Evolutionary conservation across 2,888 invertebrate species (phyloP), one percentile per base, ranked within the genome.

Genomic region (Mesochorus sp.): DNA sequence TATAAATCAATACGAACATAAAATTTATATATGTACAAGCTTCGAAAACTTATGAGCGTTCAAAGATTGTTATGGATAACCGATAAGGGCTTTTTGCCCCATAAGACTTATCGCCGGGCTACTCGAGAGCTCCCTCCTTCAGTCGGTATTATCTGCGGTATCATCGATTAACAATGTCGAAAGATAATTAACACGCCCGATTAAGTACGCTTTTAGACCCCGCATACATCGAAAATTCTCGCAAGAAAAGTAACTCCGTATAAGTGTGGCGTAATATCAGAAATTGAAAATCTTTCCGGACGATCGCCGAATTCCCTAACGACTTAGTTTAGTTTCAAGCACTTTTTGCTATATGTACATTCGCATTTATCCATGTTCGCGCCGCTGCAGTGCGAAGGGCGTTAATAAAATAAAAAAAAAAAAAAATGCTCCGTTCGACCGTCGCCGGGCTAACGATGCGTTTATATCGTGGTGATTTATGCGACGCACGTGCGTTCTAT

Each of bases 401-500:
- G 67, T 73, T 77, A 19, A 64, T 64, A 44, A 59, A 44, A 51
- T 10, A 57, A 55, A 47, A 57, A 53, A 39, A 42, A 70, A 77
- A 70, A 76, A 77, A 71, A 78, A 79, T 75, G 70, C 76, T 81
- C 73, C 61, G 61, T 68, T 66, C 76, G 59, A 68, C 66, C 77
- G 77, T 78, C 74, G 80, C 79, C 67, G 64, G 80, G 81, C 83
- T 83, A 85, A 83, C 84, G 85, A 83, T 75, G 85, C 83, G 83
- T 85, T 83, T 82, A 83, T 85, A 85, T 85, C 84, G 80, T 77
- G 73, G 79, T 85, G 86, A 86, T 87, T 85, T 87, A 86, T 84
- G 83, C 77, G 81, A 84, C 83, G 81, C 85, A 84, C 85, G 85
- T 84, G 86, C 82, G 79, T 80, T 76, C 80, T 51, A 44, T 72